Evolutionary conservation across 2,888 invertebrate genomes (phyloP).

Genomic region (Brassicogethes aeneus): DNA sequence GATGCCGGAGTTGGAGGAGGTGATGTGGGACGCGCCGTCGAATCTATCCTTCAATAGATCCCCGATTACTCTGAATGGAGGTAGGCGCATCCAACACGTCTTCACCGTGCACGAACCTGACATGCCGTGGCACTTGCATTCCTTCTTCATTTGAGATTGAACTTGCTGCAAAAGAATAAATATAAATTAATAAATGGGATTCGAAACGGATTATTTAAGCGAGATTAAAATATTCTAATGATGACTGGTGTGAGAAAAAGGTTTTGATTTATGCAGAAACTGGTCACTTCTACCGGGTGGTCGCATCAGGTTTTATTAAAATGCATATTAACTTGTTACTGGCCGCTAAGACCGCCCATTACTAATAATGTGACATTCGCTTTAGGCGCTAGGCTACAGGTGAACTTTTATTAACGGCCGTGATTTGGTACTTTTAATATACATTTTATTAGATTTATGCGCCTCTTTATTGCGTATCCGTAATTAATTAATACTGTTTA

Average conservation of each 20-base stretch:
- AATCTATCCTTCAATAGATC: slow-evolving; percentile 88
- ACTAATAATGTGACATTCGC: slow-evolving; percentile 41
- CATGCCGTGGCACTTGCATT: slow-evolving; percentile 99
- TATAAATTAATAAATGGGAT: not conserved
- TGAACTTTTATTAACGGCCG: too few species aligned
- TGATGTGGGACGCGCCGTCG: slow-evolving; percentile 88
- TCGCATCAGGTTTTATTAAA: slow-evolving; percentile 40
- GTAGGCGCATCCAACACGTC: slow-evolving; percentile 97
- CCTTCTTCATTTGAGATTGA: slow-evolving; percentile 82
- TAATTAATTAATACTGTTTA: too few species aligned
- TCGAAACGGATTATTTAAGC: slow-evolving; percentile 21
- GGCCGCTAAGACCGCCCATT: slow-evolving; percentile 37
- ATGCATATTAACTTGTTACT: slow-evolving; percentile 43
- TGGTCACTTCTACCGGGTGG: slow-evolving; percentile 40
- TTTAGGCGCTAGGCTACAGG: slow-evolving; percentile 26
- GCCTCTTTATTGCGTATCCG: too few species aligned
- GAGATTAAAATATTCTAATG: slow-evolving; percentile 31
- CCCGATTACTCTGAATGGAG: slow-evolving; percentile 83
- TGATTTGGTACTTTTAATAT: slow-evolving; percentile 6
- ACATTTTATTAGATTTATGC: slow-evolving; percentile 7
- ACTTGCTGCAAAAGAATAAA: slow-evolving; percentile 69
- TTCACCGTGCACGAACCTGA: slow-evolving; percentile 96
- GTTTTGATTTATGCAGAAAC: slow-evolving; percentile 39
- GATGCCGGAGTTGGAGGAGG: slow-evolving; percentile 58
- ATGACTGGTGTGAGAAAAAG: slow-evolving; percentile 37